Evolutionary conservation across 2,113 vertebrate species (phyloP), one percentile per base, ranked within the genome.

Genomic region (Greenwoodochromis staneri): DNA sequence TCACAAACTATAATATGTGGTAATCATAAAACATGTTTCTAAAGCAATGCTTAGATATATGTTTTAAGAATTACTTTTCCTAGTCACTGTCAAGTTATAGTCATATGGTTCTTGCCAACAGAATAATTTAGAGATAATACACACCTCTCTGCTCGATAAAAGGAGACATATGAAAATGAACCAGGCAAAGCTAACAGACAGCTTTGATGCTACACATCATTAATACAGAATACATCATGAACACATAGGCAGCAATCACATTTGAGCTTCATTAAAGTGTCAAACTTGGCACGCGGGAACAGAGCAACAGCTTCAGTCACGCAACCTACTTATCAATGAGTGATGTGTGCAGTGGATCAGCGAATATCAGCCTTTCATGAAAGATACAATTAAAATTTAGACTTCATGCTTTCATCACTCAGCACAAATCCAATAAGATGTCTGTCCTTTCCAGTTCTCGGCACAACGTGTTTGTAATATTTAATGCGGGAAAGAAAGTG

Each of bases 191-290:
- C 31, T 24, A 10, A 61, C 45, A 49, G 63, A 42, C 86, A 82
- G 49, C 59, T 84, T 34, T 61, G 82, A 82, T 59, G 49, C 87
- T 83, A 78, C 76, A 59, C 80, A 80, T 84, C 81, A 87, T 83
- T 69, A 90, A 88, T 82, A 66, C 57, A 83, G 40, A 93, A 88
- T 55, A 86, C 81, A 88, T 90, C 76, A 91, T 87, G 83, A 88
- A 71, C 47, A 61, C 38, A 57, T 61, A 40, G 73, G 78, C 78
- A 83, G 53, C 85, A 85, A 89, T 90, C 87, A 88, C 87, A 82
- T 89, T 83, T 84, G 34, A 59, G 87, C 47, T 82, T 73, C 71
- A 87, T 86, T 85, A 84, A 55, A 51, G 80, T 85, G 76, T 90
- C 85, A 27, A 85, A 84, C 73, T 81, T 53, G 57, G 83, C 81